Evolutionary conservation across 2,888 invertebrate genomes (phyloP), one percentile per base, ranked within the genome.

Genomic region (Idaea dimidiata): DNA sequence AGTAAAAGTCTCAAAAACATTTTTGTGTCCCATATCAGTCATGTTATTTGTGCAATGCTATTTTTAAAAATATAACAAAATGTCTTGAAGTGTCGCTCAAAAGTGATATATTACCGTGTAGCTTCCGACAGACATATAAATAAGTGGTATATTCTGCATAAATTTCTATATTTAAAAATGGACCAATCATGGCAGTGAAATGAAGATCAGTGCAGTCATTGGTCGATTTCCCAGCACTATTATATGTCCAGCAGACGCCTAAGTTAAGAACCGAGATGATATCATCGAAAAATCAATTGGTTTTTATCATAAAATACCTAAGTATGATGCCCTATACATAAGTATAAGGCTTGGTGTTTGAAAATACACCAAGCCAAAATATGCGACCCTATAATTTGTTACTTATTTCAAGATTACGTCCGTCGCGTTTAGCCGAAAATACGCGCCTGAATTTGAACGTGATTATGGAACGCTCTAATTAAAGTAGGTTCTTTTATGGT

Each of bases 31-130:
- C 91, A 79, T 89, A 83, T 91, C 91, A 91, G 91, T 91, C 91
- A 81, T 87, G 83, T 87, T 86, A 85, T 91, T 91, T 90, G 91
- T 91, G 91, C 91, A 89, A 84, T 80, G 82, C 85, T 87, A 88
- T 86, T 84, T 84, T 85, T 84, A 83, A 82, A 85, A 88, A 87
- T 76, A 79, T 80, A 88, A 88, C 84, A 84, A 84, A 89, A 88
- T 82, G 85, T 86, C 88, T 89, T 91, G 91, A 91, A 90, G 89
- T 91, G 91, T 91, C 89, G 91, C 91, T 91, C 91, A 91, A 91
- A 89, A 88, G 88, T 82, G 77, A 76, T 80, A 74, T 77, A 83
- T 87, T 86, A 87, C 88, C 88, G 83, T 85, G 86, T 84, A 89
- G 90, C 89, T 86, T 89, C 90, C 90, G 90, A 87, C 86, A 90